phyloP scores from a whole-genome alignment of 2,888 invertebrate genomes.

The Biston betularia region DNA sequence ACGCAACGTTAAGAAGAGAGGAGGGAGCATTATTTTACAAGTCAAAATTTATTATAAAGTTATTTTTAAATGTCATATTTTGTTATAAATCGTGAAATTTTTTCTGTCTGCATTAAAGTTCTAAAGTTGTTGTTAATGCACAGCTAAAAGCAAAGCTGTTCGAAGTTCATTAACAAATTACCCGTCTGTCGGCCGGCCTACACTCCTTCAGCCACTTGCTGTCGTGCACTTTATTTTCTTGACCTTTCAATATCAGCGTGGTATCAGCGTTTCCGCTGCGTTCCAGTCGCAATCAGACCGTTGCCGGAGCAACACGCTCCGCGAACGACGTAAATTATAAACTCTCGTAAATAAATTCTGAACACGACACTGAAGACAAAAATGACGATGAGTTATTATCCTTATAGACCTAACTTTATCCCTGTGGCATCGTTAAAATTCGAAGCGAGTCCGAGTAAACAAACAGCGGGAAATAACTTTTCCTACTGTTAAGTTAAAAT shows the following conservation, averaged over 20 bases:
- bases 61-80: too few species aligned
- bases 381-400: constrained; percentile 65
- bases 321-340: constrained; percentile 46
- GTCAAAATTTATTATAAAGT: too few species aligned
- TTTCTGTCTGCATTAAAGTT: not conserved
- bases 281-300: constrained; percentile 67
- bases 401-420: constrained; percentile 53
- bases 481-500: constrained; percentile 40
- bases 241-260: constrained; percentile 21
- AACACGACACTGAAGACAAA: constrained; percentile 54
- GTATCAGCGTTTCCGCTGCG: constrained; percentile 18
- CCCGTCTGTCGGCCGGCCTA: too few species aligned
- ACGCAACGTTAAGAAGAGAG: too few species aligned
- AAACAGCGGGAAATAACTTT: constrained; percentile 53
- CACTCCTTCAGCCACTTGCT: not conserved
- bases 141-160: constrained; percentile 3
- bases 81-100: too few species aligned
- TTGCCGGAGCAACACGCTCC: constrained; percentile 63
- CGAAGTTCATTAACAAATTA: constrained; percentile 2
- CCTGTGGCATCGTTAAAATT: constrained; percentile 51
- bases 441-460: constrained; percentile 46
- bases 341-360: constrained; percentile 61
- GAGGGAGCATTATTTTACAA: too few species aligned
- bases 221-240: constrained; percentile 28
- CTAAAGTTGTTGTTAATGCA: not conserved